Percentiles rank a stretch among this genome's conserved stretches.
These are phyloP conservation scores for Semaprochilodus insignis DNA, from an alignment of 2,797 vertebrate species.

Conservation along the genomic window DNA sequence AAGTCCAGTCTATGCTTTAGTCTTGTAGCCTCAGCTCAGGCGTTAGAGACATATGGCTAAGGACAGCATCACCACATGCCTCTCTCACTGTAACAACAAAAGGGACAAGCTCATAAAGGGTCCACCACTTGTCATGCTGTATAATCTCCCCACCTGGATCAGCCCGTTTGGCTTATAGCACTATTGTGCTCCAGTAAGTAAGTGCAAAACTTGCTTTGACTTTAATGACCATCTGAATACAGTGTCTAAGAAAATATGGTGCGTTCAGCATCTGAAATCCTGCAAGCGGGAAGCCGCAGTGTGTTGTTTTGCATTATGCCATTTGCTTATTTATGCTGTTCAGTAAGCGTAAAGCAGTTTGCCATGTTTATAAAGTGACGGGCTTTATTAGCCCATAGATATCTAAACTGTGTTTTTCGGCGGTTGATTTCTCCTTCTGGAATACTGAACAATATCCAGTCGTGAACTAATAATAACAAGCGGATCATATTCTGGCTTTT, in stretches of 20 bases:
- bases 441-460: not conserved
- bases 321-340: conserved; percentile 23
- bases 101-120: not conserved
- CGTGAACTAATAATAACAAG: conserved; percentile 6
- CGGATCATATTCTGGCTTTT: not conserved
- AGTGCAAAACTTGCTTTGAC: not conserved
- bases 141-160: conserved; percentile 13
- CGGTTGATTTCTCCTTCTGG: not conserved
- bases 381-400: not conserved
- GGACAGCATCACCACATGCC: not conserved
- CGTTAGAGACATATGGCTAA: not conserved
- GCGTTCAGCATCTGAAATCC: not conserved
- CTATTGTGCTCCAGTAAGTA: not conserved
- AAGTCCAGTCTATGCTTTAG: not conserved
- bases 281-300: not conserved
- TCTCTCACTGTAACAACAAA: not conserved
- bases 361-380: not conserved
- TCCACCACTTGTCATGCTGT: conserved; percentile 18
- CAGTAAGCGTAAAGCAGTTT: not conserved
- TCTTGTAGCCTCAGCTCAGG: not conserved
- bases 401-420: not conserved
- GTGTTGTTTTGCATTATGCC: not conserved
- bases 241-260: not conserved
- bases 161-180: conserved; percentile 14
- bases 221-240: conserved; percentile 4